Base-by-base conservation (phyloP, 1,140 invertebrate species). In the Cotesia chilonis region DNA sequence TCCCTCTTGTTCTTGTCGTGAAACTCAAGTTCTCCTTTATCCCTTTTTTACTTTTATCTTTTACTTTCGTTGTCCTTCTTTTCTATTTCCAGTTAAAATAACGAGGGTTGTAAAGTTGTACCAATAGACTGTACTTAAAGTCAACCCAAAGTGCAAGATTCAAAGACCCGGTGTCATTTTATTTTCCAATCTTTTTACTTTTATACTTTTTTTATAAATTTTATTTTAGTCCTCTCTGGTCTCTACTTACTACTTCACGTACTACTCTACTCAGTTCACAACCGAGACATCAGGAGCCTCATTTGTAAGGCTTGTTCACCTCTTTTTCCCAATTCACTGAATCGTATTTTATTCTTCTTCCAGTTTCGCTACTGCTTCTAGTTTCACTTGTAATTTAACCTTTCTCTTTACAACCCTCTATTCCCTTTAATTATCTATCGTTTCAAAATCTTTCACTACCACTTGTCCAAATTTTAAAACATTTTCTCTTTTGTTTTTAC, bases 241-340 rank as follows among this genome's bases (percentile, higher is more conserved):
- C 3, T 14, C n/a, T 4, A 20, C 37, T 64, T 38, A 41, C 41
- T 64, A 14, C 12, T 35, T 9, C 28, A 9, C 36, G 28, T 60
- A 7, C 7, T 35, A 9, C 36, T 35, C 4, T 28, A 4, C 12
- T 63, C 10, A 37, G 5, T 37, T 17, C 17, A 65, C 17, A 10
- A 67, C 2, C 28, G 17, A 52, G 51, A 54, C 47, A 67, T 67
- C 47, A 54, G 63, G 63, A 51, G 63, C 63, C 63, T 54, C 65
- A 36, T 54, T 67, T 67, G 28, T 54, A 35, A 54, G 17, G 1
- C 51, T 67, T 36, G 51, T 55, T 36, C 47, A 51, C 7, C 20
- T 67, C 41, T 52, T 66, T 28, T 28, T 67, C 17, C 41, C 7
- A 14, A 17, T 51, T 37, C 41, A 9, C 47, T 20, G 37, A 20